Base-by-base conservation (phyloP, 2,797 vertebrate genomes). In the Numenius phaeopus region DNA sequence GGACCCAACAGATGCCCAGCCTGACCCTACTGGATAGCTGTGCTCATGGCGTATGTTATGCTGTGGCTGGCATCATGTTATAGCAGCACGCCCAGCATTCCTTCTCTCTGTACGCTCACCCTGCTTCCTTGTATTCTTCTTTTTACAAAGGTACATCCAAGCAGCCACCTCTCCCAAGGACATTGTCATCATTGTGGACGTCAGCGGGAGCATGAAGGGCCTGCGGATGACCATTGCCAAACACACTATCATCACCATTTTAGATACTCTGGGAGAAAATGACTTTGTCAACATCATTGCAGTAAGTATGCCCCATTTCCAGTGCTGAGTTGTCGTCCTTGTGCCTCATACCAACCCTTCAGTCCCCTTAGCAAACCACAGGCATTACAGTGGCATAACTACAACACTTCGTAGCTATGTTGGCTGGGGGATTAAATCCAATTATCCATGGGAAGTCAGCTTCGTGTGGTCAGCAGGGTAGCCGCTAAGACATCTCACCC, bases 151-250 rank as follows among this genome's bases (percentile, higher is more conserved):
- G 99, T 99, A 99, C 71, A 99, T 99, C 91, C 99, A 99, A 94
- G 99, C 99, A 0, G 99, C 99, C 76, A 99, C 99, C 5, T 99
- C 99, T 62, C 99, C 99, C 47, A 99, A 99, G 98, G 99, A 99
- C 70, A 98, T 99, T 10, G 98, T 99, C 44, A 99, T 99, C 2
- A 93, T 99, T 29, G 98, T 99, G 93, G 99, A 99, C 8, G 98
- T 99, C 67, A 99, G 99, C 7, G 99, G 99, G 57, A 99, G 99
- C 84, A 99, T 99, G 99, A 99, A 99, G 97, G 99, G 99, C 15
- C 98, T 99, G 58, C 96, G 98, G 79, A 97, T 99, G 98, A 99
- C 99, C 29, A 99, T 99, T 29, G 99, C 99, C 97, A 99, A 99
- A 94, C 99, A 99, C 97, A 99, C 99, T 26, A 99, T 99, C 52